Conservation (phyloP, 1,140 invertebrate genomes). For the Ips typographus region DNA sequence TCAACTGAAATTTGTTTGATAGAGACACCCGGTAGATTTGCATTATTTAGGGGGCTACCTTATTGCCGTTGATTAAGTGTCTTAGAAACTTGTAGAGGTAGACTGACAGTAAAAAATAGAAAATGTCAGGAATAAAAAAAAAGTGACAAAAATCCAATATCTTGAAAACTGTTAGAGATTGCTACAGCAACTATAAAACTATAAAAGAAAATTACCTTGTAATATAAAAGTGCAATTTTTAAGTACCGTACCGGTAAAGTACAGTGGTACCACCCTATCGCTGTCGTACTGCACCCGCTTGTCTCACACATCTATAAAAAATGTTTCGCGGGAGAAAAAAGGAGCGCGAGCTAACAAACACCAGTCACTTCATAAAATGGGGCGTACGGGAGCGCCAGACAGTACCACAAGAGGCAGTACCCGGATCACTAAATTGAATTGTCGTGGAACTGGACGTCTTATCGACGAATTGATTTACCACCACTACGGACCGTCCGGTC, state of each 20-base stretch:
- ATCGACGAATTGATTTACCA: constrained; percentile 11
- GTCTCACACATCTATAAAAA: constrained; percentile 25
- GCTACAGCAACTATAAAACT: not conserved
- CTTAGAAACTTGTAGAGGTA: too few species aligned
- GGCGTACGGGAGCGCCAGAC: not conserved
- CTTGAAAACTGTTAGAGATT: not conserved
- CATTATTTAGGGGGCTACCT: not conserved
- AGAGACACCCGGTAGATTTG: not conserved
- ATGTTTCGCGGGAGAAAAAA: not conserved
- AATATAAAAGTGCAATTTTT: constrained; percentile 8
- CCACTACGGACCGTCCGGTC: constrained; percentile 6
- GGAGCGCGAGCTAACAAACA: not conserved
- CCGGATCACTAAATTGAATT: constrained; percentile 14
- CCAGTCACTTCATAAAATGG: not conserved
- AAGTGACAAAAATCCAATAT: not conserved
- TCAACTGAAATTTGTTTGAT: not conserved
- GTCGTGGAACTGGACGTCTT: constrained; percentile 2
- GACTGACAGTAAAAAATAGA: too few species aligned
- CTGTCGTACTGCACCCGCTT: not conserved
- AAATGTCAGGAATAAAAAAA: not conserved
- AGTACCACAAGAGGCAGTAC: constrained; percentile 1
- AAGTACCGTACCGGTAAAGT: constrained; percentile 19
- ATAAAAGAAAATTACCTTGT: constrained; percentile 15
- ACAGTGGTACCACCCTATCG: constrained; percentile 15
- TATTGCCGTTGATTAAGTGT: too few species aligned